These are phyloP conservation scores for Oryzias celebensis DNA, from an alignment of 2,113 vertebrate genomes.

Conservation along the genomic window DNA sequence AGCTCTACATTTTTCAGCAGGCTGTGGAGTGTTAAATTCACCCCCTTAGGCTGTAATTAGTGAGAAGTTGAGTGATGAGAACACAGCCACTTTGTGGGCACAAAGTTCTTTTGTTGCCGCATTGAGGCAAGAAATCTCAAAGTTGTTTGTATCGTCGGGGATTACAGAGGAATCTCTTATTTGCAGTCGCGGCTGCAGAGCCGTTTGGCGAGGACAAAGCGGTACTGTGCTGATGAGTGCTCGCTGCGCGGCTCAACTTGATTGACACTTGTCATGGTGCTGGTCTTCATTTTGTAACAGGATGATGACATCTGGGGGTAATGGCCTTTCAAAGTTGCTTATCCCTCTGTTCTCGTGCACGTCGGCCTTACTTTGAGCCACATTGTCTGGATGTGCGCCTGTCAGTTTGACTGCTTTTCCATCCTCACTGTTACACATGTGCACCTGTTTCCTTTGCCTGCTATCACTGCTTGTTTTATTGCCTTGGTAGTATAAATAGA, in stretches of 20 bases:
- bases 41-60: conserved; percentile 65
- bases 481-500: too few species aligned
- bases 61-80: conserved; percentile 37
- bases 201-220: conserved; percentile 32
- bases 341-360: conserved; percentile 14
- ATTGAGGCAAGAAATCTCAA: conserved; percentile 37
- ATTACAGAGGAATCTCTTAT: conserved; percentile 35
- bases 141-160: conserved; percentile 14
- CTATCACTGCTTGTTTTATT: too few species aligned
- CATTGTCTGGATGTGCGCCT: conserved; percentile 3
- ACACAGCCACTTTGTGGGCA: conserved; percentile 35
- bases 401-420: conserved; percentile 2
- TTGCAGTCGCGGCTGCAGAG: conserved; percentile 23
- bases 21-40: conserved; percentile 34
- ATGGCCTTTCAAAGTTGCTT: conserved; percentile 35
- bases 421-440: not conserved
- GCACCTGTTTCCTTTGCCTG: too few species aligned
- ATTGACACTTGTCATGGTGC: conserved; percentile 29
- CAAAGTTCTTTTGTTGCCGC: conserved; percentile 13
- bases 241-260: conserved; percentile 27
- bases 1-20: conserved; percentile 51
- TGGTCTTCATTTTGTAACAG: conserved; percentile 35
- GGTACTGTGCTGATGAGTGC: conserved; percentile 19
- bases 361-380: not conserved
- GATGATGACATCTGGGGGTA: conserved; percentile 22